These are phyloP conservation scores for Pluvianellus socialis DNA, from an alignment of 2,113 vertebrate genomes.

Conservation along the genomic window DNA sequence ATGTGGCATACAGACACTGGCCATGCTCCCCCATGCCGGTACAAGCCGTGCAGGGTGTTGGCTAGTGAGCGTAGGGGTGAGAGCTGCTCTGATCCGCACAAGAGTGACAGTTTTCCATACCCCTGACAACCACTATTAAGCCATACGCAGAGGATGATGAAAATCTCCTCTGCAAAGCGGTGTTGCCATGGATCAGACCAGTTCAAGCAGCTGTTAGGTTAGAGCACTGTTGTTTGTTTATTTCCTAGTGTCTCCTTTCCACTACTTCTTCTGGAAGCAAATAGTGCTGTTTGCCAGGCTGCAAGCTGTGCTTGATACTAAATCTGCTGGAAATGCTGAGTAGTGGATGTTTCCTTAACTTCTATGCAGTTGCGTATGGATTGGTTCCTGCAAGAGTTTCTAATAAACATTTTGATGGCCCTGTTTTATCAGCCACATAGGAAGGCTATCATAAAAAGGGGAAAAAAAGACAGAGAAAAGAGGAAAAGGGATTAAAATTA, in stretches of 20 bases:
- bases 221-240: not conserved
- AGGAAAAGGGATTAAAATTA: not conserved
- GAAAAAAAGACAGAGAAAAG: not conserved
- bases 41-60: not conserved
- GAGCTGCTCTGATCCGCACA: not conserved
- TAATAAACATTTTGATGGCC: not conserved
- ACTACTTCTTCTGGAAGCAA: constrained; percentile 3
- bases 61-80: not conserved
- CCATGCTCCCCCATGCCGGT: not conserved
- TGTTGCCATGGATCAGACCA: not conserved
- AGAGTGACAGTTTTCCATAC: not conserved
- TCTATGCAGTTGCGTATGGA: not conserved
- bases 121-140: not conserved
- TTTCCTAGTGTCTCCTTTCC: not conserved
- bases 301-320: constrained; percentile 11
- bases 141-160: not conserved
- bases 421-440: not conserved
- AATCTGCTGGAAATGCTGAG: not conserved
- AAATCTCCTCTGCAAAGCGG: not conserved
- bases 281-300: not conserved
- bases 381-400: not conserved
- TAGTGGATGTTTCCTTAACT: not conserved
- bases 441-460: not conserved
- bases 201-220: constrained; percentile 2
- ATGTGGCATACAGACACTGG: not conserved